Conservation (phyloP, 2,113 vertebrate genomes). For the Rhipidura dahli region DNA sequence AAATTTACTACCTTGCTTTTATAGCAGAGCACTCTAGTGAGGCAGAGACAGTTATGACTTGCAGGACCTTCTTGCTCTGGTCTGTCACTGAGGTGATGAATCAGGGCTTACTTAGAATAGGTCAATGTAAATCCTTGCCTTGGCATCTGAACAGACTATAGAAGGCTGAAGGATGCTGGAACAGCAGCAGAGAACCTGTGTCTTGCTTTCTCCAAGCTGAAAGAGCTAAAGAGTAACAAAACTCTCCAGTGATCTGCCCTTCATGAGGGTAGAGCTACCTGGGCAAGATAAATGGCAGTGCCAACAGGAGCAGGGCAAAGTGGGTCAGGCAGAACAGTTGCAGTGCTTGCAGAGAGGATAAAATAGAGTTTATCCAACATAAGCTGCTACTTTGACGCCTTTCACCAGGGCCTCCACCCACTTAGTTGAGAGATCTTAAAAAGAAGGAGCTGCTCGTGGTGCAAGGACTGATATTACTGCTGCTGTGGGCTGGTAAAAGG, state of each 20-base stretch:
- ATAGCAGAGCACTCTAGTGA: background rate
- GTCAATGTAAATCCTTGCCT: background rate
- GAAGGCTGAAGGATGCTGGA: background rate
- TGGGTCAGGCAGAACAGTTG: background rate
- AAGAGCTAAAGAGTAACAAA: background rate
- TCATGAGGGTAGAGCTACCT: background rate
- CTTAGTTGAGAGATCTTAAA: background rate
- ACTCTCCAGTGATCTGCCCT: background rate
- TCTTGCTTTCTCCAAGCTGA: background rate
- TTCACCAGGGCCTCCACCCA: background rate
- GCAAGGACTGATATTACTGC: background rate
- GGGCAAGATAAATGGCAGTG: background rate
- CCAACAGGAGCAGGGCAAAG: background rate
- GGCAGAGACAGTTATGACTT: background rate
- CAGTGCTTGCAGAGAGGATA: background rate
- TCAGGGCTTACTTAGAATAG: background rate
- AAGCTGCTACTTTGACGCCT: background rate
- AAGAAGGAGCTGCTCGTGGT: background rate
- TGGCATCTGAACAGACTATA: background rate
- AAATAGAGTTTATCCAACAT: background rate
- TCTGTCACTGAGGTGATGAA: background rate
- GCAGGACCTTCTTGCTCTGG: background rate
- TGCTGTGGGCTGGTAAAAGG: background rate
- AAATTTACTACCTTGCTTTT: background rate
- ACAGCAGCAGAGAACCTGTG: background rate